Evolutionary conservation across 2,113 vertebrate species (phyloP).

Genomic region (Lota lota): DNA sequence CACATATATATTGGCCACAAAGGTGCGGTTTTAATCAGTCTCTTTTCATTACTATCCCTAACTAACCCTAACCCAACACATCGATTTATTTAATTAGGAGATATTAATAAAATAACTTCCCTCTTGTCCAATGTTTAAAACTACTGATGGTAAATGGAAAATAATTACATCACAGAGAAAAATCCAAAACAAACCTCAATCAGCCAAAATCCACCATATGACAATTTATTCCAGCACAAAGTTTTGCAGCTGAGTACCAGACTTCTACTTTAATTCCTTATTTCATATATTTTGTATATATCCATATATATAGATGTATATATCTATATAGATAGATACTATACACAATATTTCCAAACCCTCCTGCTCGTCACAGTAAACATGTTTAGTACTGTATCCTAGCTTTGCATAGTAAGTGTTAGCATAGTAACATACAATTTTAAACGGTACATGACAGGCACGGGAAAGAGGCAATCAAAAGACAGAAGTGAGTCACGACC

Average conservation of each 20-base stretch:
- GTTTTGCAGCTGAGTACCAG: slow-evolving; percentile 1
- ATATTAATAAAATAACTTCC: too few relatives aligned
- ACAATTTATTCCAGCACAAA: slow-evolving; percentile 44
- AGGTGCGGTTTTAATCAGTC: too few relatives aligned
- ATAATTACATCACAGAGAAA: neutral
- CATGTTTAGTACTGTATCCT: too few relatives aligned
- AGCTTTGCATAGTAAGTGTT: too few relatives aligned
- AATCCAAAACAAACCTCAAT: neutral
- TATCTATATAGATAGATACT: neutral
- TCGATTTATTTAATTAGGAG: too few relatives aligned
- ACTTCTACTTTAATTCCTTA: neutral
- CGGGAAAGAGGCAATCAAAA: neutral
- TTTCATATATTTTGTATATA: neutral
- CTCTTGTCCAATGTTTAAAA: too few relatives aligned
- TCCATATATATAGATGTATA: neutral
- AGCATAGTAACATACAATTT: too few relatives aligned
- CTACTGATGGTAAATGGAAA: slow-evolving; percentile 5
- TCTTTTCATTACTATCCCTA: too few relatives aligned
- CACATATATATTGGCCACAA: too few relatives aligned
- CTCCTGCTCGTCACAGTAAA: neutral
- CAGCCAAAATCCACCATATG: slow-evolving; percentile 11
- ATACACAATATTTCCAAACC: neutral
- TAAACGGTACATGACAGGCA: too few relatives aligned
- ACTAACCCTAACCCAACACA: too few relatives aligned
- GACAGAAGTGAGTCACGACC: slow-evolving; percentile 35